These are phyloP conservation scores for Schizopygopsis pylzovi DNA, from an alignment of 2,797 vertebrate genomes.

Conservation along the genomic window DNA sequence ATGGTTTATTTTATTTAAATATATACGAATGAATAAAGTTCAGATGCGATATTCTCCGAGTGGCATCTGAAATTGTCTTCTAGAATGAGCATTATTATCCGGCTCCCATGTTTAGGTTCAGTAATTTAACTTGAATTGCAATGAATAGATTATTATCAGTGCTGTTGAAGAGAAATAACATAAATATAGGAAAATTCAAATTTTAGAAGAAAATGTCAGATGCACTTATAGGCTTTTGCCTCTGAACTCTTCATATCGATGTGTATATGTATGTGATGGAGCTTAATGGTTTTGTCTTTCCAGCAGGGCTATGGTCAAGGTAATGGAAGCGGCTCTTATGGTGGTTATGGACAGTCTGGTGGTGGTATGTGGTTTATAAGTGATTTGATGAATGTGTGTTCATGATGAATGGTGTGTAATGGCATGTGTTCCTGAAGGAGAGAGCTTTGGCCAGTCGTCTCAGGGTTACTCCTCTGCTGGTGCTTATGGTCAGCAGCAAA, in stretches of 20 bases:
- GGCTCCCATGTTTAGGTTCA: too few relatives aligned
- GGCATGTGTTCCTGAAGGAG: conserved; percentile 47
- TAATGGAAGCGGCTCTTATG: conserved; percentile 70
- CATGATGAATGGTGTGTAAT: neutral
- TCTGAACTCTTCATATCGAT: too few relatives aligned
- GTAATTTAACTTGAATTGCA: too few relatives aligned
- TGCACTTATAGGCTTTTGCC: too few relatives aligned
- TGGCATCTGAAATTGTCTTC: too few relatives aligned
- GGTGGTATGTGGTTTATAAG: neutral
- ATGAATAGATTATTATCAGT: accelerated
- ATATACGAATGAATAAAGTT: too few relatives aligned
- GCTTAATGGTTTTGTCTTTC: neutral
- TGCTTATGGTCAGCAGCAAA: conserved; percentile 55
- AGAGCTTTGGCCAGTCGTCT: conserved; percentile 67
- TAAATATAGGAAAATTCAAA: too few relatives aligned
- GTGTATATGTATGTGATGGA: neutral
- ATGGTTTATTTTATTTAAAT: too few relatives aligned
- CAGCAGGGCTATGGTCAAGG: conserved; percentile 80
- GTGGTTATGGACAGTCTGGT: conserved; percentile 73
- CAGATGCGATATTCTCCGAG: too few relatives aligned
- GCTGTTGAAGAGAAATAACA: too few relatives aligned
- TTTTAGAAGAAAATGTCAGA: too few relatives aligned
- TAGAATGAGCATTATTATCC: too few relatives aligned
- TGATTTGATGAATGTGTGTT: neutral
- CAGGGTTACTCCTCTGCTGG: conserved; percentile 58